Evolutionary conservation across 30 jellyfish, hydroid and myxozoan genomes (phyloP).

Genomic region (Cassiopea andromeda): DNA sequence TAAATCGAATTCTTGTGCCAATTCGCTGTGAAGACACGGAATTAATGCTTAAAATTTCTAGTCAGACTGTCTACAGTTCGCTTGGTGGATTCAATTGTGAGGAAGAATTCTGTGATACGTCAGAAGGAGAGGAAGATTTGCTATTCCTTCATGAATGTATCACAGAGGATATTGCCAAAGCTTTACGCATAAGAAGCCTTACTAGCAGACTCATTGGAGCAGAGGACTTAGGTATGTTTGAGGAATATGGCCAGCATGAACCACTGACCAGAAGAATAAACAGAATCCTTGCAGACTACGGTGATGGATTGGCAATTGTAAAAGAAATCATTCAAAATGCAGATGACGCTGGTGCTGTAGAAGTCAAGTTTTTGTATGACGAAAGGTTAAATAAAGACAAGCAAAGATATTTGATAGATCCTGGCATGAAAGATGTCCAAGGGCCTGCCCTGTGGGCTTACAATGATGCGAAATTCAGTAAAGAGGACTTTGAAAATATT

Average conservation of each 20-base stretch:
- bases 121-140: conserved; percentile 19
- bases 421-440: conserved; percentile 78
- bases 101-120: neutral
- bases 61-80: conserved; percentile 44
- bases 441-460: conserved; percentile 94
- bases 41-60: neutral
- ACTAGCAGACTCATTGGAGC: conserved; percentile 58
- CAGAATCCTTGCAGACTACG: conserved; percentile 68
- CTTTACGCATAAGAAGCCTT: conserved; percentile 56
- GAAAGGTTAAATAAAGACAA: conserved; percentile 56
- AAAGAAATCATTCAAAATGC: conserved; percentile 92
- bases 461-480: conserved; percentile 65
- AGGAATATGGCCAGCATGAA: conserved; percentile 87
- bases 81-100: neutral
- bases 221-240: conserved; percentile 53
- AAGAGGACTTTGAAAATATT: conserved; percentile 79
- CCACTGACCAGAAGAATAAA: conserved; percentile 77
- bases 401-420: conserved; percentile 28
- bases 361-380: conserved; percentile 70
- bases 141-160: conserved; percentile 42
- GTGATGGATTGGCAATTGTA: conserved; percentile 86
- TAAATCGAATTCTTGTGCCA: conserved; percentile 29
- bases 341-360: conserved; percentile 88
- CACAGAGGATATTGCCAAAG: conserved; percentile 41
- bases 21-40: conserved; percentile 5